Percentiles rank a stretch among this genome's conserved stretches.
Conservation (phyloP, 2,797 vertebrate genomes). For the Tiaroga cobitis region DNA sequence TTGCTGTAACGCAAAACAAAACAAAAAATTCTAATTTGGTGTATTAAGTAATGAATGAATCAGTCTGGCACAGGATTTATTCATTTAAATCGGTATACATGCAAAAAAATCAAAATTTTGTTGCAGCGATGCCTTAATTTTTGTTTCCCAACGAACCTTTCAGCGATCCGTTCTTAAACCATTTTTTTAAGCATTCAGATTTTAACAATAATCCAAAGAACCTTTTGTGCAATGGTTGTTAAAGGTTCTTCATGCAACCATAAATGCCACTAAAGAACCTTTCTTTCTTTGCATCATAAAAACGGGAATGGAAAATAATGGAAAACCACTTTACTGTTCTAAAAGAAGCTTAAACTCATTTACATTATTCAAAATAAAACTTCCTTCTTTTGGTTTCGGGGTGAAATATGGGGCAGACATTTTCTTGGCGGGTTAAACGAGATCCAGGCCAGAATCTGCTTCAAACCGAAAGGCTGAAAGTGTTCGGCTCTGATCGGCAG, state of each 20-base stretch:
- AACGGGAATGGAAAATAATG: neutral
- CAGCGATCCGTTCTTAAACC: rapidly evolving
- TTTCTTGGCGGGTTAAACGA: neutral
- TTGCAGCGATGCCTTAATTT: too few species aligned
- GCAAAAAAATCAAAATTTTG: too few species aligned
- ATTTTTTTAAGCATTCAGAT: neutral
- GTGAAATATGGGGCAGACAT: neutral
- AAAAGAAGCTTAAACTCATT: neutral
- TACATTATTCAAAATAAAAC: neutral
- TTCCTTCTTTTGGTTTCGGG: neutral
- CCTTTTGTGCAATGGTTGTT: neutral
- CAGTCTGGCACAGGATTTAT: neutral
- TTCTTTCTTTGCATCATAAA: neutral
- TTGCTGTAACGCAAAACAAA: neutral
- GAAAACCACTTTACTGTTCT: neutral
- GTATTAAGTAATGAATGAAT: neutral
- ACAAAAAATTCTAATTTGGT: rapidly evolving
- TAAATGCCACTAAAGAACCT: neutral
- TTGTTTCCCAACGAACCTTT: neutral
- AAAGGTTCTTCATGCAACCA: neutral
- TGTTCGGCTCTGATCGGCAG: neutral
- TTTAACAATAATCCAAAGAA: neutral
- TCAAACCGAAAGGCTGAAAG: neutral
- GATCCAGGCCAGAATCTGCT: neutral
- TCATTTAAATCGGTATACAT: too few species aligned